phyloP scores from a whole-genome alignment of 1,140 invertebrate species.

The Neelides sp. region DNA sequence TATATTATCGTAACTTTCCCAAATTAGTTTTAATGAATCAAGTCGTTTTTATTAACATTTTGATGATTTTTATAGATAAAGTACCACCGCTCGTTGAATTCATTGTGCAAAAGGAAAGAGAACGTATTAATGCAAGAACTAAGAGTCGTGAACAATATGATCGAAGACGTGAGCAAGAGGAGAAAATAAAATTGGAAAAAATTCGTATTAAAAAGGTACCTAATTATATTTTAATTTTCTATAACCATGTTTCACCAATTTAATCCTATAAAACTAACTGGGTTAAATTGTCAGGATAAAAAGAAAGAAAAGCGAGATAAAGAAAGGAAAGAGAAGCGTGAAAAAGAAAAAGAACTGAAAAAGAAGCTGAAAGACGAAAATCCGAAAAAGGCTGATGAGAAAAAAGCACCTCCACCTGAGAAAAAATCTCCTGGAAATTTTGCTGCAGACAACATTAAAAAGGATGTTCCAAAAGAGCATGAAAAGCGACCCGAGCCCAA shows the following conservation, averaged over 20 bases:
- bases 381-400: constrained; percentile 2
- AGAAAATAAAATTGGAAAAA: constrained; percentile 26
- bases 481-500: background rate
- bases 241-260: too few species aligned
- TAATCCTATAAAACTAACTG: too few species aligned
- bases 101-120: too few species aligned
- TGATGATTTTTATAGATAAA: too few species aligned
- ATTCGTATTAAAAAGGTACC: constrained; percentile 25
- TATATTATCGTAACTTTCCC: too few species aligned
- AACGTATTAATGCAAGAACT: too few species aligned
- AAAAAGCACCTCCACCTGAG: constrained; percentile 13
- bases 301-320: constrained; percentile 31
- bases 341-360: constrained; percentile 33
- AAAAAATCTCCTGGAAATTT: constrained; percentile 25
- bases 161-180: too few species aligned
- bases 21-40: too few species aligned
- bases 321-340: constrained; percentile 36
- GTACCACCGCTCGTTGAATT: too few species aligned
- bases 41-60: too few species aligned
- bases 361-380: constrained; percentile 18
- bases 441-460: background rate
- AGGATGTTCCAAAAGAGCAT: background rate
- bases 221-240: constrained; percentile 11
- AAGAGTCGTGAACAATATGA: too few species aligned
- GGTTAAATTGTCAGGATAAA: constrained; percentile 10